Conservation (phyloP, 2,113 vertebrate species). For the Ceratotherium simum region DNA sequence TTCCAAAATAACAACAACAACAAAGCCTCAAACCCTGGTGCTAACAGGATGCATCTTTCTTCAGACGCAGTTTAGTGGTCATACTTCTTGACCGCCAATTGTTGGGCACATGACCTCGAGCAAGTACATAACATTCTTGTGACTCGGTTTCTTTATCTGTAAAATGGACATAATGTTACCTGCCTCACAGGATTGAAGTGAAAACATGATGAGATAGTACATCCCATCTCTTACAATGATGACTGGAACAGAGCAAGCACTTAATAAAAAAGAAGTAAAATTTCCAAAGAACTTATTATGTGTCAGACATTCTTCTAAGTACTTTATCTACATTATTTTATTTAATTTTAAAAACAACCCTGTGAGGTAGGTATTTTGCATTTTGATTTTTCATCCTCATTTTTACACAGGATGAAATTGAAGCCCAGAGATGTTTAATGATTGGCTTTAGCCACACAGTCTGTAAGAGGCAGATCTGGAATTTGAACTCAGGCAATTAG, state of each 20-base stretch:
- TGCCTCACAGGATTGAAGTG: background rate
- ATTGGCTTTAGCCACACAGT: background rate
- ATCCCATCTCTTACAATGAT: background rate
- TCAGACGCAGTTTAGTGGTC: background rate
- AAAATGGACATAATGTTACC: background rate
- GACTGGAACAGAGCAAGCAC: background rate
- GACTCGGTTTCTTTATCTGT: background rate
- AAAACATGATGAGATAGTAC: background rate
- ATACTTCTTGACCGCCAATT: background rate
- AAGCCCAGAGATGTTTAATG: background rate
- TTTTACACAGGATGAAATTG: background rate
- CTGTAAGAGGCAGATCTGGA: background rate
- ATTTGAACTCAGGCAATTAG: background rate
- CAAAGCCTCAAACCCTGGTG: background rate
- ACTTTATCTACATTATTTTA: background rate
- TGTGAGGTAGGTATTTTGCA: background rate
- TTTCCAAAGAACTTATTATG: background rate
- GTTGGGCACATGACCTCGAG: background rate
- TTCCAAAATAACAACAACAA: background rate
- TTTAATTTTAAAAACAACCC: background rate
- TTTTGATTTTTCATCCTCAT: background rate
- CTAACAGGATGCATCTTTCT: background rate
- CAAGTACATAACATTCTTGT: background rate
- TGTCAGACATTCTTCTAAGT: background rate
- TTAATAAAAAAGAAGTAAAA: background rate